Evolutionary conservation across 2,113 vertebrate genomes (phyloP), one percentile per base, ranked within the genome.

Genomic region (Pheucticus melanocephalus): DNA sequence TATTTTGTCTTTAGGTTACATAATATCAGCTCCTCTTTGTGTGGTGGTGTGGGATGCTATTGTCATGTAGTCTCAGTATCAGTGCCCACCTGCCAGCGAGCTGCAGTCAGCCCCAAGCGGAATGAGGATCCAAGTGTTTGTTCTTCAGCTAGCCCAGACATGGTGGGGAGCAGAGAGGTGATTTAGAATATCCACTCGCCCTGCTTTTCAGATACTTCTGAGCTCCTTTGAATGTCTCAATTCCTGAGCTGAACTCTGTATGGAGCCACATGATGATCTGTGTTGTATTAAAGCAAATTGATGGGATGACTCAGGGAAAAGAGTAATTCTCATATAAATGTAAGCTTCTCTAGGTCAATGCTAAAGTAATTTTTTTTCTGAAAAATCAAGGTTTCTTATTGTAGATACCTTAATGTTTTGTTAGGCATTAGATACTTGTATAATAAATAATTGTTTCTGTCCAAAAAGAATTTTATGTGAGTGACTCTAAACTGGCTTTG

Each of bases 271-370:
- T 63, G 56, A 48, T 75, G 33, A 77, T 77, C 59, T 51, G 54
- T 4, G 4, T 81, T 6, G 10, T 76, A 61, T 76, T 91, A 50
- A 76, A 86, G 81, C 69, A 56, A 72, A 85, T 59, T 76, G 73
- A 30, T 87, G 83, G 68, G 15, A 92, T 97, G 96, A 95, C 88
- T 94, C 85, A 76, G 88, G 90, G 71, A 77, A 95, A 90, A 90
- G 18, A 80, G n/a, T 51, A 88, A 60, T 4, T 3, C 42, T 78
- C 8, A 9, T 72, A 33, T n/a, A 69, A 79, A 11, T 89, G 40
- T 65, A 31, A 92, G 37, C 40, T 88, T 66, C 82, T 69, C 71
- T 30, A 71, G 42, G 39, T 59, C 81, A 76, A 47, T 50, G 42
- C 54, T 82, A 45, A 51, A 64, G 20, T 54, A 3, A 3, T 28